Base-by-base conservation (phyloP, 2,888 invertebrate genomes). In the Epirrhoe tristata region DNA sequence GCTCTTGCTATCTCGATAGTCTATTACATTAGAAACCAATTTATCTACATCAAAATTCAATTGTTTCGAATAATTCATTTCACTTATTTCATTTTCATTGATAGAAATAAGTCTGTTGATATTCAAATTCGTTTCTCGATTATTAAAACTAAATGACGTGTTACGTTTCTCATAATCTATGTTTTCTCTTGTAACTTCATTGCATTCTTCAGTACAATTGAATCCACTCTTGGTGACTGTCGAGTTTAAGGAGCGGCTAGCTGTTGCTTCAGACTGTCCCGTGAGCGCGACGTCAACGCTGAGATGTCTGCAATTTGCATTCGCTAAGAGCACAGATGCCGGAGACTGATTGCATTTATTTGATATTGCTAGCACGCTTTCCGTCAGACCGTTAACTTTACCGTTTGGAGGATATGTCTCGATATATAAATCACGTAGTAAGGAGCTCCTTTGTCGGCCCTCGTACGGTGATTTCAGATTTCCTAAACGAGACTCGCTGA, bases 341-440 rank as follows among this genome's bases (percentile, higher is more conserved):
- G 85, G 83, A 79, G 76, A 74, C 76, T 82, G 91, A 92, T 91
- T 89, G 82, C 75, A 81, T 84, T 86, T 86, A 83, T 87, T 92
- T 88, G 85, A 83, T 86, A 92, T 90, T 88, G 85, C 87, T 78
- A 84, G 87, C 92, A 91, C 90, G 91, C 86, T 79, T 83, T 83
- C 77, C 73, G 83, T 74, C 79, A 82, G 82, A 85, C 91, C 90
- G 90, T 91, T 92, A 91, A 80, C 81, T 80, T 87, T 88, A 88
- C 90, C 86, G 89, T 89, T 91, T 81, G 81, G 87, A 87, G 87
- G 86, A 88, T 87, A 87, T 85, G 87, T 85, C 88, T 89, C 90
- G 84, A 87, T 89, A 90, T 85, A 89, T 88, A 89, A 87, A 89
- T 89, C 91, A 88, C 88, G 90, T 88, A 87, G 84, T 80, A 84